Evolutionary conservation across 2,797 vertebrate species (phyloP), one percentile per base, ranked within the genome.

Genomic region (Alauda arvensis): DNA sequence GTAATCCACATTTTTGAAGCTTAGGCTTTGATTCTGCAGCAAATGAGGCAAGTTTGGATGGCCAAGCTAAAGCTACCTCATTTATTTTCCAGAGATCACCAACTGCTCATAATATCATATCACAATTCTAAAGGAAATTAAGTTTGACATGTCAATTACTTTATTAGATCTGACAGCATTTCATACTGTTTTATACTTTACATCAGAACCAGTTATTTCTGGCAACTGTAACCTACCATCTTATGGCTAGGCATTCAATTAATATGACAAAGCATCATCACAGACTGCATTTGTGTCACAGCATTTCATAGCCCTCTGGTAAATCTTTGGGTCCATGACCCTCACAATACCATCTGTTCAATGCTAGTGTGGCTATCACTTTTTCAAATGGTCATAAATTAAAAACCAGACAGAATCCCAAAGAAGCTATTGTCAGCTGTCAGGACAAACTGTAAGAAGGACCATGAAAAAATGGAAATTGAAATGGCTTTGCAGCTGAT

Each of bases 191-290:
- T 88, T 70, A 60, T 69, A 78, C 53, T 81, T 57, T 21, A 42
- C 28, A 91, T 52, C 37, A 84, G 77, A 79, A 91, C 56, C 26
- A 80, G 82, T 57, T 91, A 71, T 79, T 95, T 89, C 85, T 90
- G 91, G 75, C 65, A 82, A 85, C 65, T 59, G 43, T 75, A 90
- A 89, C 46, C 75, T 75, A 92, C 71, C 68, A 87, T 49, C 66
- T 92, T 71, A 51, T 74, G 85, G 57, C 43, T 70, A 83, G 26
- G 48, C 77, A 18, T 65, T 51, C 75, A 74, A 59, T 77, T 83
- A 87, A 75, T 51, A 77, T 52, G 72, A 89, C 76, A 92, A 92
- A 94, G 57, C 77, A 89, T 24, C 57, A 68, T 42, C 77, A 82
- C 65, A 77, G 65, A 48, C 57, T 83, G 46, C 59, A 65, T 71